phyloP scores from a whole-genome alignment of 2,888 invertebrate genomes.

The Chrysolina oricalcia region DNA sequence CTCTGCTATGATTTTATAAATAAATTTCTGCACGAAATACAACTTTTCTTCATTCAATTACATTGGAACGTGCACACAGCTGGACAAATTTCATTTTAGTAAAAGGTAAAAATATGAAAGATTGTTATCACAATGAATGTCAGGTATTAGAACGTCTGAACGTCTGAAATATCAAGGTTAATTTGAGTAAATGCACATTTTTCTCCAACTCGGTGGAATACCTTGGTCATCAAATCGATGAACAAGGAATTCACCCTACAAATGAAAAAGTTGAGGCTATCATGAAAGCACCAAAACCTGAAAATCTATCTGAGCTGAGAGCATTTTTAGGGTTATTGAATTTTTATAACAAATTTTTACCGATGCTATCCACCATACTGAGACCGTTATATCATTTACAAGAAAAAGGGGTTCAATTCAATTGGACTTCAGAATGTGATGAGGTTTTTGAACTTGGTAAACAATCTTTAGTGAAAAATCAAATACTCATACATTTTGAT shows the following conservation, averaged over 20 bases:
- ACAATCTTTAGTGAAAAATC: slow-evolving; percentile 42
- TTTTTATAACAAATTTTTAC: slow-evolving; percentile 29
- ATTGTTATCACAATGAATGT: too few relatives aligned
- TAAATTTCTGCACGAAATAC: too few relatives aligned
- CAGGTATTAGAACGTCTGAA: not conserved
- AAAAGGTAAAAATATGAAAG: too few relatives aligned
- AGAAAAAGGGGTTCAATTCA: slow-evolving; percentile 10
- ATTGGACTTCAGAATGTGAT: not conserved
- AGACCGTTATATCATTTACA: slow-evolving; percentile 23
- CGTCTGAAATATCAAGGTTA: slow-evolving; percentile 28
- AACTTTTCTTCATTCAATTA: too few relatives aligned
- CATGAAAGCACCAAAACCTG: slow-evolving; percentile 24
- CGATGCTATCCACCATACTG: not conserved
- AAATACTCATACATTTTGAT: slow-evolving; percentile 50
- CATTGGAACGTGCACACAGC: too few relatives aligned
- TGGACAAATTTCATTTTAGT: too few relatives aligned
- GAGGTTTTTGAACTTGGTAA: slow-evolving; percentile 51
- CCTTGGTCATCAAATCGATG: slow-evolving; percentile 22
- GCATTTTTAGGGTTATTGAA: slow-evolving; percentile 27
- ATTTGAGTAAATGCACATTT: slow-evolving; percentile 3
- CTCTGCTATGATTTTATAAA: too few relatives aligned
- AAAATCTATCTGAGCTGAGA: slow-evolving; percentile 4
- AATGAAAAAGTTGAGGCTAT: slow-evolving; percentile 20
- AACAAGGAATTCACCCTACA: slow-evolving; percentile 25
- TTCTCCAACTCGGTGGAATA: slow-evolving; percentile 13